Evolutionary conservation across 2,888 invertebrate species (phyloP).

Genomic region (Reticulitermes lucifugus): DNA sequence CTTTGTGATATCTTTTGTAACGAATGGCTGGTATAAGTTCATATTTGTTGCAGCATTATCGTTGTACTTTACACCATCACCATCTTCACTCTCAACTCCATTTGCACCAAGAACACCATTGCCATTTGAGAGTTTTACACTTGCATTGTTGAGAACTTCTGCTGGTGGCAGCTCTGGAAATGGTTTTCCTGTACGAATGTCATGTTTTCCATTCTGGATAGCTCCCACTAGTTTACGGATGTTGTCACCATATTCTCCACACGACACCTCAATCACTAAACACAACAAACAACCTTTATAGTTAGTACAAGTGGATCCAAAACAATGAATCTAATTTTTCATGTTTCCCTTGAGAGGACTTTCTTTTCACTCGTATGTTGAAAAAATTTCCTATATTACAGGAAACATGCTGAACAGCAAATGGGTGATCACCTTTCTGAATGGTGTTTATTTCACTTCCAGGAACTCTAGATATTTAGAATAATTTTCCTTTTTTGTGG

Average conservation of each 20-base stretch:
- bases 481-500: too few relatives aligned
- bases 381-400: too few relatives aligned
- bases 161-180: conserved; percentile 72
- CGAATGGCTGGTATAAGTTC: conserved; percentile 68
- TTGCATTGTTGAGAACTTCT: conserved; percentile 50
- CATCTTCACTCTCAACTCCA: background rate
- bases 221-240: conserved; percentile 85
- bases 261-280: conserved; percentile 86
- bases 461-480: too few relatives aligned
- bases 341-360: too few relatives aligned
- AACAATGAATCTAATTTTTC: too few relatives aligned
- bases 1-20: conserved; percentile 75
- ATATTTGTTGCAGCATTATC: conserved; percentile 60
- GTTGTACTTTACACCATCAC: conserved; percentile 53
- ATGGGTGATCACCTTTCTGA: too few relatives aligned
- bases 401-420: too few relatives aligned
- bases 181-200: conserved; percentile 79
- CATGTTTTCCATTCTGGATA: conserved; percentile 85
- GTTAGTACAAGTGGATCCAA: too few relatives aligned
- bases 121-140: conserved; percentile 1
- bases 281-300: background rate
- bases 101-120: conserved; percentile 14
- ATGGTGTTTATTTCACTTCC: too few relatives aligned
- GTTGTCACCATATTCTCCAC: conserved; percentile 96
- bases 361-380: too few relatives aligned